A percentile compares a stretch with the other conserved stretches of the same genome.
Evolutionary conservation across 2,888 invertebrate genomes (phyloP).

Genomic region (Archips xylosteana): DNA sequence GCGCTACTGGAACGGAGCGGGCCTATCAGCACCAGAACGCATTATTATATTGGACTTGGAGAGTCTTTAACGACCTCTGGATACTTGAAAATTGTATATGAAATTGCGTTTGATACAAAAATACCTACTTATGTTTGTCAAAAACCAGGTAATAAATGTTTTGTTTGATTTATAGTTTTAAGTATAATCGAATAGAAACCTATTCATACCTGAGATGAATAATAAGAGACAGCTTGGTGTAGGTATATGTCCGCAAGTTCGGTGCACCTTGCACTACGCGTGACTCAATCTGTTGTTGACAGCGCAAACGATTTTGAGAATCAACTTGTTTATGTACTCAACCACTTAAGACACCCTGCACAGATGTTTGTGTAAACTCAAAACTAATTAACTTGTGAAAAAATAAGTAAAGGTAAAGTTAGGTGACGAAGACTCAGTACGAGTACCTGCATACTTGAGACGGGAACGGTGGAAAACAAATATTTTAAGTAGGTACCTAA

Average conservation of each 20-base stretch:
- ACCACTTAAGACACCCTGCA: slow-evolving; percentile 39
- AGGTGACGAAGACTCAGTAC: not conserved
- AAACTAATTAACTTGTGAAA: slow-evolving; percentile 19
- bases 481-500: too few species aligned
- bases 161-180: too few species aligned
- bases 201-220: slow-evolving; percentile 8
- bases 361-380: slow-evolving; percentile 25
- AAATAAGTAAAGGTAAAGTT: slow-evolving; percentile 6
- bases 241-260: slow-evolving; percentile 8
- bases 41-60: too few species aligned
- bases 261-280: slow-evolving; percentile 19
- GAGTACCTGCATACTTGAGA: not conserved
- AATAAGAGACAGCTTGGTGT: slow-evolving; percentile 2
- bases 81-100: too few species aligned
- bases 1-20: too few species aligned
- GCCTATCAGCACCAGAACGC: too few species aligned
- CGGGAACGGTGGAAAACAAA: not conserved
- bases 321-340: slow-evolving; percentile 54
- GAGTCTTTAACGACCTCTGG: too few species aligned
- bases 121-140: too few species aligned
- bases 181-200: not conserved
- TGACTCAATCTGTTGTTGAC: slow-evolving; percentile 36
- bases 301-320: slow-evolving; percentile 37
- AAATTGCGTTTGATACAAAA: too few species aligned
- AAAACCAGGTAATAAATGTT: too few species aligned